Percentiles rank a stretch among this genome's conserved stretches.
These are phyloP conservation scores for Steinernema feltiae DNA, from an alignment of 1,140 invertebrate genomes.

Conservation along the genomic window DNA sequence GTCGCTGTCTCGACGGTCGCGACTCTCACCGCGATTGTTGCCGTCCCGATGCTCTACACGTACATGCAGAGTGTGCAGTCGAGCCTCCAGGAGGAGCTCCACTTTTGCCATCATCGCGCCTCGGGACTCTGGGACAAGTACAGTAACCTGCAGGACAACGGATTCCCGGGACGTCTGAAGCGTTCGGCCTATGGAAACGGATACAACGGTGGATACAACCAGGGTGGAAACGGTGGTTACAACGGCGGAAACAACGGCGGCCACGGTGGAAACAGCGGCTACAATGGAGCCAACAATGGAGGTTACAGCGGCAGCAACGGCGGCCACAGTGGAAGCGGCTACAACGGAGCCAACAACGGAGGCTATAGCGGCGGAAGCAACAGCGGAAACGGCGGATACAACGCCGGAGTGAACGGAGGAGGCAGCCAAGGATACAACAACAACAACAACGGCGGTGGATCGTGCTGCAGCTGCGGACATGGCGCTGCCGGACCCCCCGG, in stretches of 20 bases:
- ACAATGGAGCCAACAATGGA: background rate
- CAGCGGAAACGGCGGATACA: background rate
- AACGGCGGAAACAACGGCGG: background rate
- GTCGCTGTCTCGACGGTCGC: slow-evolving; percentile 37
- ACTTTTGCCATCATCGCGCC: slow-evolving; percentile 35
- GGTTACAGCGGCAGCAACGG: background rate
- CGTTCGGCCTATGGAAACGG: slow-evolving; percentile 9
- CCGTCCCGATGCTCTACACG: slow-evolving; percentile 41
- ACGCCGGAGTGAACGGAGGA: background rate
- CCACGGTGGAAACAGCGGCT: background rate
- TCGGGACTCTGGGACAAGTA: slow-evolving; percentile 36
- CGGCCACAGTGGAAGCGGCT: background rate
- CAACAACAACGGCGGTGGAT: background rate
- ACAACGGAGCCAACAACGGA: slow-evolving; percentile 17
- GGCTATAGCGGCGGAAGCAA: background rate
- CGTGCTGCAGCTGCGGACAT: background rate
- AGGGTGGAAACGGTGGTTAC: background rate
- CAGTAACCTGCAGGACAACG: background rate
- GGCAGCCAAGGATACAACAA: background rate
- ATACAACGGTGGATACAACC: background rate
- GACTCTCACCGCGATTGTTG: slow-evolving; percentile 34
- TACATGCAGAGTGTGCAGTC: slow-evolving; percentile 40
- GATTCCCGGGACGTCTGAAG: slow-evolving; percentile 24
- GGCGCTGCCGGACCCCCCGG: slow-evolving; percentile 28
- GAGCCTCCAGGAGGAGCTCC: slow-evolving; percentile 32